Conservation (phyloP, 2,888 invertebrate genomes). For the Bembecia ichneumoniformis region DNA sequence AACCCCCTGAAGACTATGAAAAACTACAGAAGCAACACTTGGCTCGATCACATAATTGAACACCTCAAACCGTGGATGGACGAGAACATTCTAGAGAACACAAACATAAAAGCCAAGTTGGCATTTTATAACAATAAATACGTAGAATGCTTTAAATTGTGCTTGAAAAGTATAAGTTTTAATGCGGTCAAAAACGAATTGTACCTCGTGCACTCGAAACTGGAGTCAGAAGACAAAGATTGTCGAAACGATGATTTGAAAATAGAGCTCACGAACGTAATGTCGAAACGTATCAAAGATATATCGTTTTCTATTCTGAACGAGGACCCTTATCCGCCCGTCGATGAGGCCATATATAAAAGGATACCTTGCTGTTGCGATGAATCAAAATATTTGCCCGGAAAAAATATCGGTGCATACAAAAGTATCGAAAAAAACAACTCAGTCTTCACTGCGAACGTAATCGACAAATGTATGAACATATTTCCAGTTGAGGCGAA, state of each 20-base stretch:
- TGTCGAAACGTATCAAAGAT: constrained; percentile 56
- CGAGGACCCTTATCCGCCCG: constrained; percentile 40
- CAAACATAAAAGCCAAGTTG: constrained; percentile 55
- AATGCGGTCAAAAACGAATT: constrained; percentile 21
- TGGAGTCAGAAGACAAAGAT: constrained; percentile 12
- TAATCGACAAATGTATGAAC: constrained; percentile 53
- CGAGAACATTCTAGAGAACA: constrained; percentile 35
- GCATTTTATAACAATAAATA: constrained; percentile 47
- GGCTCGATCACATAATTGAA: constrained; percentile 52
- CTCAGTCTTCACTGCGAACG: constrained; percentile 39
- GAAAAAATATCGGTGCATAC: constrained; percentile 10
- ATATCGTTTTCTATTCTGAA: constrained; percentile 52
- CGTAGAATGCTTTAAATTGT: constrained; percentile 40
- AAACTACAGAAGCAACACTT: constrained; percentile 50
- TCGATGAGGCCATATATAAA: constrained; percentile 32
- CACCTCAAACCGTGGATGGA: constrained; percentile 50
- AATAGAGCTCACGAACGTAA: constrained; percentile 39
- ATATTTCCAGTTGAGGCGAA: constrained; percentile 49
- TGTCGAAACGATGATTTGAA: constrained; percentile 33
- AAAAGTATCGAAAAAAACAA: constrained; percentile 26
- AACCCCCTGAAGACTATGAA: constrained; percentile 42
- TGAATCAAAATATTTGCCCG: constrained; percentile 37
- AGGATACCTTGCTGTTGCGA: constrained; percentile 51
- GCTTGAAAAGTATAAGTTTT: constrained; percentile 41
- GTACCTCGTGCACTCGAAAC: constrained; percentile 39